phyloP scores from a whole-genome alignment of 2,888 invertebrate genomes.

The Hypsopygia costalis region DNA sequence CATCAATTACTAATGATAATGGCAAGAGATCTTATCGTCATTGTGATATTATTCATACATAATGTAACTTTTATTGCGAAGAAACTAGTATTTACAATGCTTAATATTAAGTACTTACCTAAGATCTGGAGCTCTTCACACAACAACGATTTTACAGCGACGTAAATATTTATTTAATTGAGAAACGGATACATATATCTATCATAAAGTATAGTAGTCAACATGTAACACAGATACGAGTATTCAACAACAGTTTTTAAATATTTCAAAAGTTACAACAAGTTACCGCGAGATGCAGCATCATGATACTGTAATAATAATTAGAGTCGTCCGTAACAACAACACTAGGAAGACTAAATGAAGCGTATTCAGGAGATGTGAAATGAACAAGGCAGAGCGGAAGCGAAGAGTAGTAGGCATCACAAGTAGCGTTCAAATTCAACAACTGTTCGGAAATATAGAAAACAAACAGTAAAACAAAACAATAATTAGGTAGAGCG shows the following conservation, averaged over 20 bases:
- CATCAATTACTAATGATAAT: constrained; percentile 22
- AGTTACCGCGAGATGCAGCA: constrained; percentile 48
- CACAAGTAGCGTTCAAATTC: constrained; percentile 45
- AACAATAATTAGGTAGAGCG: constrained; percentile 22
- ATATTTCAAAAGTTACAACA: constrained; percentile 74
- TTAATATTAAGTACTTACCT: constrained; percentile 37
- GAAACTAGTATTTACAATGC: constrained; percentile 14
- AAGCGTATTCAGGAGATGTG: constrained; percentile 42
- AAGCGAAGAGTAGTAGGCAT: constrained; percentile 64
- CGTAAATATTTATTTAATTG: constrained; percentile 45
- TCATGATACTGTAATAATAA: constrained; percentile 36
- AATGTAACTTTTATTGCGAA: no score
- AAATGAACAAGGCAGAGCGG: constrained; percentile 49
- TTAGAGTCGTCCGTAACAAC: constrained; percentile 58
- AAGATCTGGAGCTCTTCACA: constrained; percentile 33
- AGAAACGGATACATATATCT: constrained; percentile 54
- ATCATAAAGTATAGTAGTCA: constrained; percentile 64
- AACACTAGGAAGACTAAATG: constrained; percentile 63
- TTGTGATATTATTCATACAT: no score
- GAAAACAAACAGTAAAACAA: constrained; percentile 20
- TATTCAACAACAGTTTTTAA: constrained; percentile 70
- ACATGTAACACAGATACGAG: constrained; percentile 77
- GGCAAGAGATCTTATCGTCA: no score
- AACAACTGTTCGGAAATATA: constrained; percentile 22
- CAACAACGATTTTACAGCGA: constrained; percentile 50